Base-by-base conservation (phyloP, 1,140 invertebrate species). In the Marisa cornuarietis region DNA sequence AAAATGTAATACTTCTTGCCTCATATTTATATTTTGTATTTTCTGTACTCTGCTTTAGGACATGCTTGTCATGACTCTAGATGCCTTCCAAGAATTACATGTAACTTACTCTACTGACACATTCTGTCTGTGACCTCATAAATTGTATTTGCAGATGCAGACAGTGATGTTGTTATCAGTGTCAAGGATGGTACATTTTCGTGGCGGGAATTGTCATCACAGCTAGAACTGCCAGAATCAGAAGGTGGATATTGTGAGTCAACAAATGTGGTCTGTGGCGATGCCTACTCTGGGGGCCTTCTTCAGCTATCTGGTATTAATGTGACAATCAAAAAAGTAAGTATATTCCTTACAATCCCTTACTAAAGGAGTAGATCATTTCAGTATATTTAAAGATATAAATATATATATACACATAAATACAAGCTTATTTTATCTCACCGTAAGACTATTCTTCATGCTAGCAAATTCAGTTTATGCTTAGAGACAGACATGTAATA, bases 161-260 rank as follows among this genome's bases (percentile, higher is more conserved):
- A 76, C 26, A 66, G 31, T 31, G 65, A 80, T 68, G 69, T 78
- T 71, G 72, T 76, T 20, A 72, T 87, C 16, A 52, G 76, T 24
- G 63, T 87, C 14, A 83, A 62, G 54, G 78, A 83, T 78, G 86
- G 82, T 71, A 71, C 78, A 68, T 87, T 87, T 74, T 81, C 86
- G n/a, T 87, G 85, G 85, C 81, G 79, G 54, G 79, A 78, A 18
- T 54, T 24, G 9, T 2, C 51, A 16, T 26, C 22, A 52, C 65
- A 49, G 69, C 7, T 18, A 22, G 13, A 5, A 3, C 49, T 13
- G 26, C 24, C 24, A 58, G 16, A 22, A 68, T 18, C 58, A 24
- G 65, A 42, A n/a, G 76, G 42, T 51, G 72, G 9, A 7, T 65
- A 49, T 26, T 61, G 24, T 65, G 72, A 79, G 18, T 10, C 61